Conservation (phyloP, 2,113 vertebrate species). For the Oncorhynchus clarkii region DNA sequence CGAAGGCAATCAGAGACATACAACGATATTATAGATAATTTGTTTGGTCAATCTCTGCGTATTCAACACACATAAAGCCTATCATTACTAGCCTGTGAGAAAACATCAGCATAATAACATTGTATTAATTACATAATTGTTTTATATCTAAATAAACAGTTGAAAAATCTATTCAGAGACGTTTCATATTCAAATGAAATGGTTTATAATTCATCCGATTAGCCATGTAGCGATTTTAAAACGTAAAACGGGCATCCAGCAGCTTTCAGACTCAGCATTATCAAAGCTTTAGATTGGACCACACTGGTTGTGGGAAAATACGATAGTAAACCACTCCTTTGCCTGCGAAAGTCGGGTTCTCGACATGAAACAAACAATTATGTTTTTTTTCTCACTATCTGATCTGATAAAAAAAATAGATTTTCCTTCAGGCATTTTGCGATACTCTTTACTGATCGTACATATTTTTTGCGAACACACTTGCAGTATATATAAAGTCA, state of each 20-base stretch:
- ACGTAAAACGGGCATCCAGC: neutral
- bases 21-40: too few species aligned
- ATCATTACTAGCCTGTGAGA: too few species aligned
- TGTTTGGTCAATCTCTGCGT: too few species aligned
- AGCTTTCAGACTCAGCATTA: neutral
- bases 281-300: too few species aligned
- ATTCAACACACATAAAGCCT: too few species aligned
- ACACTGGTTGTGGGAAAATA: neutral
- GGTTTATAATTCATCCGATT: neutral
- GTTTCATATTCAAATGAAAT: neutral
- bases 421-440: neutral
- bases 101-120: too few species aligned
- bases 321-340: neutral
- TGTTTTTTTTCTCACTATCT: too few species aligned
- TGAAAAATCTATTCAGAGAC: neutral
- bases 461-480: neutral
- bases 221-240: neutral
- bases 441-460: neutral
- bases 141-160: constrained; percentile 19
- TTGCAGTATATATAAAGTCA: constrained; percentile 26
- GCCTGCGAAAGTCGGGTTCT: too few species aligned
- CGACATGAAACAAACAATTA: too few species aligned
- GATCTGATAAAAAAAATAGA: neutral
- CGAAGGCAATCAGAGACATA: too few species aligned
- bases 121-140: neutral